phyloP scores from a whole-genome alignment of 2,888 invertebrate species.

The Rotaria sp. region DNA sequence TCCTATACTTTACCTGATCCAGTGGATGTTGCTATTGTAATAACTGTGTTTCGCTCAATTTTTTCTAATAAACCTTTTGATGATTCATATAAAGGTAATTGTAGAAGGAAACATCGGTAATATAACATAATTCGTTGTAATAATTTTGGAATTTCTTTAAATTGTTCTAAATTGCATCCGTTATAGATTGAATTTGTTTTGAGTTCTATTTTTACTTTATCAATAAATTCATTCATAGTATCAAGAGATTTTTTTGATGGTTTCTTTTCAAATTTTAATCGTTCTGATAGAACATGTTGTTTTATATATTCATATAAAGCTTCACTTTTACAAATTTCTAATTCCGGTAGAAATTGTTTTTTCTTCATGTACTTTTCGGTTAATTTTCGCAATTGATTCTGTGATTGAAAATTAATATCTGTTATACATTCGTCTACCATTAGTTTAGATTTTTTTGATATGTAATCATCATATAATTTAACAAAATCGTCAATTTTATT shows the following conservation, averaged over 20 bases:
- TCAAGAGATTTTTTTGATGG: not conserved
- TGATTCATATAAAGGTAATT: not conserved
- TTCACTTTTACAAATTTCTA: not conserved
- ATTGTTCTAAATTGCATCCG: not conserved
- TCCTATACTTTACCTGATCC: not conserved
- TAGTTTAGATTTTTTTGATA: too few relatives aligned
- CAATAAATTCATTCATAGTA: not conserved
- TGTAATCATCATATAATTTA: too few relatives aligned
- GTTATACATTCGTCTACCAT: too few relatives aligned
- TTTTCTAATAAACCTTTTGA: not conserved
- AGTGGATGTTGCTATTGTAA: not conserved
- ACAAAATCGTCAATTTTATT: too few relatives aligned
- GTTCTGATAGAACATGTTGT: not conserved
- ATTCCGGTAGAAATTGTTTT: too few relatives aligned
- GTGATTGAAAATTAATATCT: too few relatives aligned
- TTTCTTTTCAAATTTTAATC: not conserved
- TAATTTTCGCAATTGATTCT: too few relatives aligned
- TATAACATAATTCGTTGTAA: constrained; percentile 12
- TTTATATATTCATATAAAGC: not conserved
- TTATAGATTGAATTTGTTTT: not conserved
- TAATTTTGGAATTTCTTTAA: not conserved
- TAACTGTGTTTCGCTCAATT: not conserved
- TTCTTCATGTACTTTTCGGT: too few relatives aligned
- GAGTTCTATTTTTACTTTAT: not conserved
- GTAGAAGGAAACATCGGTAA: not conserved